Base-by-base conservation (phyloP, 2,113 vertebrate species). In the Leptobrachium leishanense region DNA sequence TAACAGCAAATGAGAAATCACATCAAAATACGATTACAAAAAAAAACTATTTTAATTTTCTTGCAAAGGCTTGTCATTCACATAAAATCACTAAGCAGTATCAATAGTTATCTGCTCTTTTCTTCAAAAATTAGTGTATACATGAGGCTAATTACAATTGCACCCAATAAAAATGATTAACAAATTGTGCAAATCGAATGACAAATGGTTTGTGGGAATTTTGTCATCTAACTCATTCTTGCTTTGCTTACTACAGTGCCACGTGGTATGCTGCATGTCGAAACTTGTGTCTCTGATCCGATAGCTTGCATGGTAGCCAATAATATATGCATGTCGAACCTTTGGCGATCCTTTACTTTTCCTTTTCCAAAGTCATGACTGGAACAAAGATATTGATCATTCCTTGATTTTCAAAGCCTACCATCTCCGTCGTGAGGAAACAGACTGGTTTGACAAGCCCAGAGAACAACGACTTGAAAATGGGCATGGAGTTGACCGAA, bases 361-460 rank as follows among this genome's bases (percentile, higher is more conserved):
- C 86, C 87, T 84, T 82, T 75, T 68, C 74, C 82, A 64, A 84
- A 77, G 2, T 77, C 44, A 78, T 82, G 53, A 70, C 74, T 82
- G 13, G 79, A 77, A 79, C 84, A 88, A 82, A 87, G 79, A 81
- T 82, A 88, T 84, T 95, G 88, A 93, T 85, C 77, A 86, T 90
- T 89, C 91, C 86, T 91, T 89, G 88, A 81, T 92, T 90, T 93
- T 84, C 88, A 89, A 92, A 99, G 98, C 98, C 84, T 99, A 99
- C 82, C 97, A 99, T 72, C 92, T 99, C 71, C 95, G 97, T 78
- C 95, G 93, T 82, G 98, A 99, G 86, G 98, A 99, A 91, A 98
- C 97, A 40, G 97, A 99, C 89, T 99, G 98, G 98, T 99, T 99
- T 91, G 98, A 99, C 90, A 99, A 98, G 85, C 98, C 97, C 84